Evolutionary conservation across 1,140 invertebrate genomes (phyloP), one percentile per base, ranked within the genome.

Genomic region (Octopus sinensis): DNA sequence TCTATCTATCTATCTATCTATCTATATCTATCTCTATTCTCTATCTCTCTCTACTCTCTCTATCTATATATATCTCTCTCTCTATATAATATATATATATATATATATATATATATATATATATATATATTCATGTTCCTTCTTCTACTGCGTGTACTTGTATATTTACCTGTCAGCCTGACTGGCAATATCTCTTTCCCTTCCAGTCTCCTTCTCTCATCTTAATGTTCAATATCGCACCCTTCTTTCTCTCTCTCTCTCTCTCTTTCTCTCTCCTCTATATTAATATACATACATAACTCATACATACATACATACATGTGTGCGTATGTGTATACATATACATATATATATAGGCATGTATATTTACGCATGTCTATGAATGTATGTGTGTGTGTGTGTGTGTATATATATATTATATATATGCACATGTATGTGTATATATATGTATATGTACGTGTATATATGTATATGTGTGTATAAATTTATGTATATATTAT

Each of bases 181-280:
- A 79, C 80, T 82, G n/a, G 73, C 77, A 43, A 76, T 79, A 10
- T 80, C 13, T 79, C 68, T 76, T 53, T 82, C 54, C 68, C 62
- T 10, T 43, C 77, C 51, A 75, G 43, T 82, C 76, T 78, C n/a
- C 62, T 68, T 3, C 62, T 68, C 12, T n/a, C n/a, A 13, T n/a
- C n/a, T n/a, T 68, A 12, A 13, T 12, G 2, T 68, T n/a, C 75
- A 23, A n/a, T 76, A 17, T 71, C 73, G 53, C 75, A 71, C 71
- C 71, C 78, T 75, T 84, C 83, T 82, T 79, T 82, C 79, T 77
- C 43, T 78, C 79, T 82, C 79, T 76, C 54, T 30, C 68, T 52
- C 68, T 77, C 82, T 80, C 79, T 80, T 54, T 80, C 54, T 68
- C 78, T 71, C 53, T 80, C 10, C 13, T 53, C 51, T 12, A 80